A percentile compares a stretch with the other conserved stretches of the same genome.
Evolutionary conservation across 1,140 invertebrate genomes (phyloP).

Genomic region (Drosophila nannoptera): DNA sequence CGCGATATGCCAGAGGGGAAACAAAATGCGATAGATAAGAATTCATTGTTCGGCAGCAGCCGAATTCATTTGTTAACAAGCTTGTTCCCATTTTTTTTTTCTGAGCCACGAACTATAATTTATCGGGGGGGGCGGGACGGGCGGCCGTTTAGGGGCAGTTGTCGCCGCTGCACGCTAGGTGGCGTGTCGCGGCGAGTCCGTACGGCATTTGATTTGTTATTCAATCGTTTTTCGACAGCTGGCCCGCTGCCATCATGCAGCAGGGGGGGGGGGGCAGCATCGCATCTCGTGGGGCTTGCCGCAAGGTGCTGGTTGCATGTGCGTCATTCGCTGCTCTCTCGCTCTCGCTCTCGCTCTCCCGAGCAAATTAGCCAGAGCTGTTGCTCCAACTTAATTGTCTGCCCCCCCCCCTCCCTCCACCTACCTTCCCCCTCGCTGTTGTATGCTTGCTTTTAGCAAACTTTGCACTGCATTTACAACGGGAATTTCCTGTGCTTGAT

Average conservation of each 20-base stretch:
- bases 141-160: constrained; percentile 23
- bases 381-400: not conserved
- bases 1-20: constrained; percentile 36
- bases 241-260: not conserved
- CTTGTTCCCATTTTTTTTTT: constrained; percentile 4
- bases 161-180: constrained; percentile 56
- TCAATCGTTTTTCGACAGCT: constrained; percentile 63
- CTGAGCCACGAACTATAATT: not conserved
- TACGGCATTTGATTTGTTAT: constrained; percentile 46
- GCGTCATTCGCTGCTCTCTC: constrained; percentile 10
- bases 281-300: too few relatives aligned
- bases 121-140: constrained; percentile 51
- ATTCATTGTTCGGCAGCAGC: constrained; percentile 13
- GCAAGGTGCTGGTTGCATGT: constrained; percentile 1
- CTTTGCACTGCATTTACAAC: constrained; percentile 45
- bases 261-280: too few relatives aligned
- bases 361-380: not conserved
- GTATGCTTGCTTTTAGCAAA: constrained; percentile 11
- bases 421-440: not conserved
- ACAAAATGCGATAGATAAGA: constrained; percentile 41
- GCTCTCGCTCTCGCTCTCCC: not conserved
- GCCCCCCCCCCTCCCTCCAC: not conserved
- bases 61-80: constrained; percentile 31
- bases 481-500: constrained; percentile 66
- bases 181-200: constrained; percentile 48